Percentiles rank a stretch among this genome's conserved stretches.
These are phyloP conservation scores for Falco peregrinus DNA, from an alignment of 2,797 vertebrate genomes.

Conservation along the genomic window DNA sequence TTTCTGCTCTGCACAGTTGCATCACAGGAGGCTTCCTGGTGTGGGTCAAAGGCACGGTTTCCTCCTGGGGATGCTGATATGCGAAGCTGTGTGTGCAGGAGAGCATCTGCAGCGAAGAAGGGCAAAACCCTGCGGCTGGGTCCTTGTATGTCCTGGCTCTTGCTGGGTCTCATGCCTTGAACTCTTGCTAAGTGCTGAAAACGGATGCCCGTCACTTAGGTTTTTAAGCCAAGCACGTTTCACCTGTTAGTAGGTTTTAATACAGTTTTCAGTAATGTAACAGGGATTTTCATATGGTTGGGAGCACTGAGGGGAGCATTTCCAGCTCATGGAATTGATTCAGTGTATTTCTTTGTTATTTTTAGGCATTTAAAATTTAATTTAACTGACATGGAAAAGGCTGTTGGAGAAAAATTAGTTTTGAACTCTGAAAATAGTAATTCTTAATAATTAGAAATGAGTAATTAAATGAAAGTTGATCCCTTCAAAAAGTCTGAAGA, in stretches of 20 bases:
- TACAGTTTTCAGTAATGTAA: not conserved
- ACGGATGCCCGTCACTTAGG: rapidly evolving
- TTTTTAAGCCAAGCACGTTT: not conserved
- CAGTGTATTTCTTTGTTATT: not conserved
- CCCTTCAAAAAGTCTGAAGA: not conserved
- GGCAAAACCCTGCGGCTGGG: rapidly evolving
- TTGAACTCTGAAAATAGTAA: not conserved
- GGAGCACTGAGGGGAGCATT: not conserved
- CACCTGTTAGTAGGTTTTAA: not conserved
- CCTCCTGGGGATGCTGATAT: rapidly evolving
- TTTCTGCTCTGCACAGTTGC: not conserved
- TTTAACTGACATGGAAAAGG: not conserved
- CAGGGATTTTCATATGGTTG: not conserved
- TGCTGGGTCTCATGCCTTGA: rapidly evolving
- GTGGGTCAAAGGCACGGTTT: rapidly evolving
- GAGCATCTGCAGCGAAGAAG: rapidly evolving
- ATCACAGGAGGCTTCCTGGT: rapidly evolving
- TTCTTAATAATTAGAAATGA: not conserved
- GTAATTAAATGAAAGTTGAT: not conserved
- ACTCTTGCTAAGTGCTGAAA: not conserved
- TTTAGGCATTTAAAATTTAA: not conserved
- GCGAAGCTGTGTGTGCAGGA: not conserved
- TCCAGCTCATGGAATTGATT: not conserved
- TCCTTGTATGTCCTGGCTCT: not conserved
- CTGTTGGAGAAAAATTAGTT: not conserved